phyloP scores from a whole-genome alignment of 2,797 vertebrate genomes.

The Macropodus opercularis region DNA sequence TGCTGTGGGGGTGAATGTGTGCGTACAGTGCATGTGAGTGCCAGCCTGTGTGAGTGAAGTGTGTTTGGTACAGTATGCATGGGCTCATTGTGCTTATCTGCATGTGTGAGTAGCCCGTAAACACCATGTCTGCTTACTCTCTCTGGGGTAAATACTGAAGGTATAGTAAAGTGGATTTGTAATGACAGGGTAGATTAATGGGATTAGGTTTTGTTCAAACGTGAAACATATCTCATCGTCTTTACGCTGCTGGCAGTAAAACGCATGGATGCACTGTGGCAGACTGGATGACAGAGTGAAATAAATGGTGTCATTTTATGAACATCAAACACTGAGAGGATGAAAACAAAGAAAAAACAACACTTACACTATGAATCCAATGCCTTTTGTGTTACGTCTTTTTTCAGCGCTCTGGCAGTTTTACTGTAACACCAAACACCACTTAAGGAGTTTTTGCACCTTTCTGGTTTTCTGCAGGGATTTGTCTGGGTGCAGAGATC shows the following conservation, averaged over 20 bases:
- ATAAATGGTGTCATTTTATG: constrained; percentile 30
- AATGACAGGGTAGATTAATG: constrained; percentile 21
- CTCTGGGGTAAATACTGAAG: not conserved
- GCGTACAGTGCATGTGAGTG: not conserved
- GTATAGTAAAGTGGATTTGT: constrained; percentile 15
- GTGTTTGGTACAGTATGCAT: no score
- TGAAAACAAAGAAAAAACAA: constrained; percentile 12
- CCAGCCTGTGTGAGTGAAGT: constrained; percentile 6
- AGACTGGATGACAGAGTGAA: constrained; percentile 22
- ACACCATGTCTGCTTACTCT: constrained; percentile 3
- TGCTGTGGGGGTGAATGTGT: constrained; percentile 17
- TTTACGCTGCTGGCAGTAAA: constrained; percentile 1
- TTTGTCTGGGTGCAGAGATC: constrained; percentile 21
- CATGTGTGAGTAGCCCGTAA: not conserved
- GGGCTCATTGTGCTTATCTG: not conserved
- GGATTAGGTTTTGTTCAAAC: constrained; percentile 6
- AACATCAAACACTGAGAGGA: constrained; percentile 26
- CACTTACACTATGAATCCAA: no score
- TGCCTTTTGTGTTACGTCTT: no score
- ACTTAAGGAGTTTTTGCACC: constrained; percentile 26
- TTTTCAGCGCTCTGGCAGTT: no score
- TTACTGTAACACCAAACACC: constrained; percentile 11
- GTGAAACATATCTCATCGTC: not conserved
- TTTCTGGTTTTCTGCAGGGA: constrained; percentile 19
- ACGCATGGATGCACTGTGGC: constrained; percentile 1